Conservation (phyloP, 2,888 invertebrate species). For the Dusona sp. region DNA sequence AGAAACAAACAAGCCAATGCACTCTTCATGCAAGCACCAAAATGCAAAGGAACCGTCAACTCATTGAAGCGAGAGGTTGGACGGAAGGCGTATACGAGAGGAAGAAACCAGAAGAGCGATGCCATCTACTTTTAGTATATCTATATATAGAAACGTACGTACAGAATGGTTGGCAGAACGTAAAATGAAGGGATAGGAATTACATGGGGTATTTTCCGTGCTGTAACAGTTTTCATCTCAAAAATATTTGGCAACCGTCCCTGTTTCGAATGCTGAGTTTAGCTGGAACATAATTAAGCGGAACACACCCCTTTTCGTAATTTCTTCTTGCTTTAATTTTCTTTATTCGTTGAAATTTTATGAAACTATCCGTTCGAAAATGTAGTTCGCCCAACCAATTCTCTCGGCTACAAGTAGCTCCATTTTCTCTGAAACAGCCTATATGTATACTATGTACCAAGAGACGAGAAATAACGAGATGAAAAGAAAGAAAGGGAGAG, state of each 20-base stretch:
- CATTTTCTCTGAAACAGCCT: constrained; percentile 19
- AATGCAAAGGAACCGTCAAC: constrained; percentile 16
- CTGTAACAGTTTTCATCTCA: background rate
- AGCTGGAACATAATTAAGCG: background rate
- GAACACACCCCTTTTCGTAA: background rate
- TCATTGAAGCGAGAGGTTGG: constrained; percentile 5
- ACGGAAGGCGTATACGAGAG: constrained; percentile 13
- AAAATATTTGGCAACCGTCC: background rate
- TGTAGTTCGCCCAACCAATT: constrained; percentile 3
- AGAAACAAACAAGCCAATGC: constrained; percentile 68
- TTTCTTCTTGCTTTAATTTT: background rate
- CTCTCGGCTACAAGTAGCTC: constrained; percentile 9
- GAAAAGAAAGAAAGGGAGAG: constrained; percentile 36
- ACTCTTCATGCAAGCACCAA: constrained; percentile 38
- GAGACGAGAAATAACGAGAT: constrained; percentile 34
- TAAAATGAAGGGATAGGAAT: constrained; percentile 21
- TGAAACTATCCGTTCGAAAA: constrained; percentile 1
- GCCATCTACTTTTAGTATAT: constrained; percentile 16
- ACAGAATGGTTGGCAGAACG: constrained; percentile 31
- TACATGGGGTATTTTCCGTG: background rate
- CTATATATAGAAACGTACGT: background rate
- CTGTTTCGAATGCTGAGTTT: background rate
- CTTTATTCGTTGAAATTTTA: constrained; percentile 12
- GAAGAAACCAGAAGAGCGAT: constrained; percentile 18
- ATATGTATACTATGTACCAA: background rate